Percentiles rank a stretch among this genome's conserved stretches.
Evolutionary conservation across 2,797 vertebrate genomes (phyloP).

Genomic region (Mormyrops boulengeri): DNA sequence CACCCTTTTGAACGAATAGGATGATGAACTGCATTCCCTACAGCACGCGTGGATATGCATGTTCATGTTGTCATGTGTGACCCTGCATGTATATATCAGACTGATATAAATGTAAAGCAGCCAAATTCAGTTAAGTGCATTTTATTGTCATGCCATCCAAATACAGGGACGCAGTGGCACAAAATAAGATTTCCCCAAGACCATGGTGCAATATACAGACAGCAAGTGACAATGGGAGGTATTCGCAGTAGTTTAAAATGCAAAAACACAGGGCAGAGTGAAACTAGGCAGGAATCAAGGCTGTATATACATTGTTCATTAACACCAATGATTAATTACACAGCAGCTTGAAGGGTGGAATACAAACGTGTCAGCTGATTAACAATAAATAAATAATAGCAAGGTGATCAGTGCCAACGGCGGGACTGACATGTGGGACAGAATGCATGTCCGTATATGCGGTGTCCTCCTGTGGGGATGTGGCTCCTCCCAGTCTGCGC

Average conservation of each 20-base stretch:
- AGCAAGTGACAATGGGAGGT: background rate
- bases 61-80: background rate
- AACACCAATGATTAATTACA: background rate
- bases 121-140: background rate
- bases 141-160: background rate
- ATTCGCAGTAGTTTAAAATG: background rate
- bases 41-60: background rate
- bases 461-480: slow-evolving; percentile 35
- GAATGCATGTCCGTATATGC: background rate
- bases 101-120: background rate
- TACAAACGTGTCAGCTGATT: background rate
- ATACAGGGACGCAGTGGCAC: background rate
- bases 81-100: background rate
- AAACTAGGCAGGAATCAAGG: background rate
- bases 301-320: background rate
- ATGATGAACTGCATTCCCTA: background rate
- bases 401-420: background rate
- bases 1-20: background rate
- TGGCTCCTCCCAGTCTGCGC: slow-evolving; percentile 58
- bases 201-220: background rate
- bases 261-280: background rate
- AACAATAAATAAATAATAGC: background rate
- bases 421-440: background rate
- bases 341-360: background rate
- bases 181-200: background rate